Conservation (phyloP, 2,113 vertebrate genomes). For the Plecotus auritus region DNA sequence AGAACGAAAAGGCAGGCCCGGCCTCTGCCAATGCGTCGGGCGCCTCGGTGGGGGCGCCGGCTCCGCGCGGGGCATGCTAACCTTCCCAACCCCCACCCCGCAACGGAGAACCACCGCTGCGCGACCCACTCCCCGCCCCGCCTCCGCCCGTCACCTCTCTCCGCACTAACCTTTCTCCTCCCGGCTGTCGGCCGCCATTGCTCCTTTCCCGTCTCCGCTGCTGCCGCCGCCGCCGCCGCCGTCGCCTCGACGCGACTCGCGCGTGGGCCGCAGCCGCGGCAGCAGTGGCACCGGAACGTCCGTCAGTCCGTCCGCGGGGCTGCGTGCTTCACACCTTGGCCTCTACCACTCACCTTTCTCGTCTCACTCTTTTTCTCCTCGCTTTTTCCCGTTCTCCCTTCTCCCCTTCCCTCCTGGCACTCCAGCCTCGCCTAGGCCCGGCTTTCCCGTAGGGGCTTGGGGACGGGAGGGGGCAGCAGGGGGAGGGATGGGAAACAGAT, state of each 20-base stretch:
- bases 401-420: background rate
- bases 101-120: background rate
- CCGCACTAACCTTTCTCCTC: conserved; percentile 86
- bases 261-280: conserved; percentile 64
- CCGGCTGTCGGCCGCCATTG: conserved; percentile 88
- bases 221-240: conserved; percentile 9
- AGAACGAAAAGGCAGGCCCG: background rate
- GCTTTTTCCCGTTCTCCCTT: background rate
- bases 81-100: background rate
- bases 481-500: conserved; percentile 57
- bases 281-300: conserved; percentile 45
- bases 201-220: conserved; percentile 57
- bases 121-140: background rate
- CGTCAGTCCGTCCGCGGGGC: conserved; percentile 62
- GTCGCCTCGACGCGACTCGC: conserved; percentile 16
- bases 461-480: background rate
- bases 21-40: accelerated
- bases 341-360: background rate
- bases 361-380: background rate
- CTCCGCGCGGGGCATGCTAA: background rate
- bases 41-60: background rate
- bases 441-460: background rate
- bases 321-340: conserved; percentile 12
- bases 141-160: conserved; percentile 1
- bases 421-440: background rate